Base-by-base conservation (phyloP, 2,113 vertebrate genomes). In the Telmatochromis sp. region DNA sequence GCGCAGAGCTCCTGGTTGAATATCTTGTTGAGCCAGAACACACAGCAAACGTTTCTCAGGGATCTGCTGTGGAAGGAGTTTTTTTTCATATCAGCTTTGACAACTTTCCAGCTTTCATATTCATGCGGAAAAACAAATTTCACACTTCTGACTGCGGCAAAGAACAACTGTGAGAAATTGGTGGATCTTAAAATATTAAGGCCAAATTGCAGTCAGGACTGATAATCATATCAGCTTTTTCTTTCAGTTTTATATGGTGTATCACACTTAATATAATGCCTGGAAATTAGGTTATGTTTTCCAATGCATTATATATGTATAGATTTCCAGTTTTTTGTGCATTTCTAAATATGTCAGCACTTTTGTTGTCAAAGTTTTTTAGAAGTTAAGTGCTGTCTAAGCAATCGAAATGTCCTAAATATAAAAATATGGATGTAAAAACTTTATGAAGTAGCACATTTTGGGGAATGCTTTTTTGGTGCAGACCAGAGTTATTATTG, bases 11-110 rank as follows among this genome's bases (percentile, higher is more conserved):
- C 58, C 68, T 80, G 63, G 58, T 65, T 63, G 80, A 79, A 89
- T 83, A 83, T 63, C 37, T 55, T 55, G 63, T 81, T 89, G 55
- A 92, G 83, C 83, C 89, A 82, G 75, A 89, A 86, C 45, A 91
- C 85, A 84, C 26, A 60, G 49, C 55, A 49, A 84, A 83, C 1
- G 15, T 88, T 86, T 89, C 51, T 47, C 2, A 2, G 47, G 15
- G 85, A 85, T 87, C 82, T 37, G 73, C 37, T 78, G 70, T 51
- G 37, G 35, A 89, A 89, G 88, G 55, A 68, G 78, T 19, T 81
- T 63, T 80, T 80, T 85, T 82, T 65, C 35, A 45, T 21, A 81
- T 81, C 31, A 83, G 80, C 47, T 42, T 55, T 33, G 19, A 82
- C 21, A 91, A 60, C 65, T 80, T 51, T 80, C 73, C 45, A 51